Evolutionary conservation across 1,140 invertebrate species (phyloP).

Genomic region (Euwallacea fornicatus): DNA sequence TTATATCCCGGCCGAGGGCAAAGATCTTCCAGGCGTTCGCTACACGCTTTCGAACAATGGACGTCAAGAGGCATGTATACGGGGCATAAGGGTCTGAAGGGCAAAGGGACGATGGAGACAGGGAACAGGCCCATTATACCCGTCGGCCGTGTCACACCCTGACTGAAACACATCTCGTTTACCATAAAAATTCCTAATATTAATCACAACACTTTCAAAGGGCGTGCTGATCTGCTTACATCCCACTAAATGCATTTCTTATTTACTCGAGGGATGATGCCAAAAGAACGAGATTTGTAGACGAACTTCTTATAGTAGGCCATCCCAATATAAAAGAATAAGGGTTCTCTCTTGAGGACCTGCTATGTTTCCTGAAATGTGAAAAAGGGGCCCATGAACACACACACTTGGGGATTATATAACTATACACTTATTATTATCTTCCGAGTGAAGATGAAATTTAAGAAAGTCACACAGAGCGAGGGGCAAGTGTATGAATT

Average conservation of each 20-base stretch:
- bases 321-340: neutral
- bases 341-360: slow-evolving; percentile 31
- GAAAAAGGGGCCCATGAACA: slow-evolving; percentile 28
- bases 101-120: slow-evolving; percentile 17
- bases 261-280: no score
- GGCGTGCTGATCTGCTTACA: no score
- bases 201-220: no score
- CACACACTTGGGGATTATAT: slow-evolving; percentile 30
- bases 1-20: slow-evolving; percentile 49
- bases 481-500: slow-evolving; percentile 37
- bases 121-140: neutral
- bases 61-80: slow-evolving; percentile 49
- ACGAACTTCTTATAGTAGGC: no score
- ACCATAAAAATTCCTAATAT: slow-evolving; percentile 2
- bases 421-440: slow-evolving; percentile 38
- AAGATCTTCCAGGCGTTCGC: slow-evolving; percentile 46
- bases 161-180: neutral
- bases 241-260: no score
- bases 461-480: slow-evolving; percentile 33
- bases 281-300: no score
- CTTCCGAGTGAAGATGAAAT: slow-evolving; percentile 30
- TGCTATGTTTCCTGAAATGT: slow-evolving; percentile 40
- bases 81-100: slow-evolving; percentile 44
- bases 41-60: slow-evolving; percentile 51
- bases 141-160: neutral